A percentile compares a stretch with the other conserved stretches of the same genome.
These are phyloP conservation scores for Danaus melanippus DNA, from an alignment of 1,140 invertebrate species.

Conservation along the genomic window DNA sequence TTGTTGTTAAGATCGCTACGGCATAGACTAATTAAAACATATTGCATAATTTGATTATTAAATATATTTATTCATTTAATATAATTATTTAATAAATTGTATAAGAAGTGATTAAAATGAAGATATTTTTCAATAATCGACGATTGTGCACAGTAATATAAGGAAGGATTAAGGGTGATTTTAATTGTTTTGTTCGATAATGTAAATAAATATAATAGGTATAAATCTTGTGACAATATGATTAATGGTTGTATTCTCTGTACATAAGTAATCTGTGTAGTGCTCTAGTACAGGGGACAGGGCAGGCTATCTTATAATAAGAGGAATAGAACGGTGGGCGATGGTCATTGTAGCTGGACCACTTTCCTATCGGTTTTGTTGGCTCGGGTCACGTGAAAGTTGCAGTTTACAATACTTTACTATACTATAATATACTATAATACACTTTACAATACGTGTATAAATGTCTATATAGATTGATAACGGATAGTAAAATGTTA, in stretches of 20 bases:
- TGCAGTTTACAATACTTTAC: constrained; percentile 13
- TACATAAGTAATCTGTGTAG: constrained; percentile 1
- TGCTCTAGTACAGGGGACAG: constrained; percentile 13
- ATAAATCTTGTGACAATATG: no score
- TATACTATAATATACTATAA: not conserved
- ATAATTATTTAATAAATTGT: no score
- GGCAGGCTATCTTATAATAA: constrained; percentile 30
- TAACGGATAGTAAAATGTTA: no score
- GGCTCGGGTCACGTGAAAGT: constrained; percentile 37
- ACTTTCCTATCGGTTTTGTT: constrained; percentile 36
- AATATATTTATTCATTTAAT: no score
- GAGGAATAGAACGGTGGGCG: constrained; percentile 27
- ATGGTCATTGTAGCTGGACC: constrained; percentile 26
- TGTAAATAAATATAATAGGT: no score
- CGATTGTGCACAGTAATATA: no score
- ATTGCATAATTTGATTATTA: no score
- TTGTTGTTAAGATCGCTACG: constrained; percentile 16
- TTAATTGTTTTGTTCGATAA: no score
- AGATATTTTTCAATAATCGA: no score
- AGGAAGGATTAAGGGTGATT: no score
- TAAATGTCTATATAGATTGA: not conserved
- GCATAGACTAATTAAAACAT: constrained; percentile 9
- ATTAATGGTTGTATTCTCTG: not conserved
- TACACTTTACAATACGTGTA: constrained; percentile 5
- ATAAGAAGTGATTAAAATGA: no score